Base-by-base conservation (phyloP, 2,113 vertebrate genomes). In the Caranx ignobilis region DNA sequence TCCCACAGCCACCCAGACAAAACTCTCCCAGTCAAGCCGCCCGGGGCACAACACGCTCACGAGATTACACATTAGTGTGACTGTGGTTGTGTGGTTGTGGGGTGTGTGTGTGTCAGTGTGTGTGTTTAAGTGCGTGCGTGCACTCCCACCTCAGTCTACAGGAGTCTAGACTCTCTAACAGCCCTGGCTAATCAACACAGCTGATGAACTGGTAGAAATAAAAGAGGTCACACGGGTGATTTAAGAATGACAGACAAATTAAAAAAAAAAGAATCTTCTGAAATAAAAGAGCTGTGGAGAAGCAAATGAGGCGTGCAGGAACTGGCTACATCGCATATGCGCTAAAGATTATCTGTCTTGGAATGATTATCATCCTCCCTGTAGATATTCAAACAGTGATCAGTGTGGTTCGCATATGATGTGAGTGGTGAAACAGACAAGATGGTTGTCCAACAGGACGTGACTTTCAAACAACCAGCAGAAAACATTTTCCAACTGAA, bases 81-180 rank as follows among this genome's bases (percentile, higher is more conserved):
- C 66, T 80, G 82, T 72, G 84, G 75, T 65, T 81, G 84, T 21
- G 55, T 65, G 63, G 79, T 68, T 26, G 26, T 26, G 26, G 26
- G 26, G 26, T 26, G 26, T 26, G 26, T 26, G 26, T 26, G 80
- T 87, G 26, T 26, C 26, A 26, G 26, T 26, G 26, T 2, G 26
- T 26, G 26, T 26, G 26, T 26, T 26, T 26, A 26, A 26, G 26
- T 26, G 26, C 26, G 39, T 41, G 86, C 65, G n/a, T 57, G 70
- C 41, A 73, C 83, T 88, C 81, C 69, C 69, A 83, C 60, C 71
- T 79, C 69, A 73, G 77, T 82, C 81, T 84, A 50, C 71, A 63
- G 55, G 52, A 39, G 87, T 90, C 88, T 91, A 91, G 82, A 92
- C 90, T 89, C 73, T 83, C 61, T 85, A 82, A 86, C 80, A 86